These are phyloP conservation scores for Chanos chanos DNA, from an alignment of 2,797 vertebrate species.

Conservation along the genomic window DNA sequence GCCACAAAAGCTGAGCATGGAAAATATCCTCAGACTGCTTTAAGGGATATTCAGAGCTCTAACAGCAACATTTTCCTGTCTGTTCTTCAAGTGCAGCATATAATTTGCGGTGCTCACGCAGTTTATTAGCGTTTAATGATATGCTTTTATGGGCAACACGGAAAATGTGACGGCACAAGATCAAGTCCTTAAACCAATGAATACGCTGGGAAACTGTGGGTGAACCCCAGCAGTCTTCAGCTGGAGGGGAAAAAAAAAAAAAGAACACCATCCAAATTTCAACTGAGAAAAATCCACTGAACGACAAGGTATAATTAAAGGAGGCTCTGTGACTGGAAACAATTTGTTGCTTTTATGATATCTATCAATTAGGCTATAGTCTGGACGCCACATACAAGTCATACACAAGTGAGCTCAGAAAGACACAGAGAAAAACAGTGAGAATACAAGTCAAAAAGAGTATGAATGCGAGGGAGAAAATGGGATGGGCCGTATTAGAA, in stretches of 20 bases:
- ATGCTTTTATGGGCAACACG: conserved; percentile 9
- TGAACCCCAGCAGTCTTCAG: conserved; percentile 12
- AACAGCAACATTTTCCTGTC: conserved; percentile 11
- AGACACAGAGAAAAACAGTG: not conserved
- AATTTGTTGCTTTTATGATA: conserved; percentile 46
- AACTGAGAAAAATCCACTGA: conserved; percentile 18
- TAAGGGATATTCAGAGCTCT: not conserved
- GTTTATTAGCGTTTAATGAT: conserved; percentile 37
- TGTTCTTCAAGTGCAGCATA: not conserved
- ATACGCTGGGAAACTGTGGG: conserved; percentile 2
- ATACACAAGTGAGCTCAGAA: conserved; percentile 23
- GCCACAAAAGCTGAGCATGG: conserved; percentile 3
- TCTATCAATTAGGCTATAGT: conserved; percentile 46
- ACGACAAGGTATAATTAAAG: conserved; percentile 54
- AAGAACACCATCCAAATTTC: conserved; percentile 35
- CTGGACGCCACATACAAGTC: conserved; percentile 34
- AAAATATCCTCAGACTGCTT: conserved; percentile 18
- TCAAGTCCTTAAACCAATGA: conserved; percentile 8
- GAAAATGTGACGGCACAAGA: conserved; percentile 30
- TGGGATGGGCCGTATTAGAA: not conserved
- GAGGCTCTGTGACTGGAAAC: conserved; percentile 47
- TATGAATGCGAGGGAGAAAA: not conserved
- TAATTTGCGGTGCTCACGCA: conserved; percentile 33
- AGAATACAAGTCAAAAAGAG: not conserved
- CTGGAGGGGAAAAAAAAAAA: conserved; percentile 16